Evolutionary conservation across 2,113 vertebrate species (phyloP), one percentile per base, ranked within the genome.

Genomic region (Phalacrocorax pelagicus): DNA sequence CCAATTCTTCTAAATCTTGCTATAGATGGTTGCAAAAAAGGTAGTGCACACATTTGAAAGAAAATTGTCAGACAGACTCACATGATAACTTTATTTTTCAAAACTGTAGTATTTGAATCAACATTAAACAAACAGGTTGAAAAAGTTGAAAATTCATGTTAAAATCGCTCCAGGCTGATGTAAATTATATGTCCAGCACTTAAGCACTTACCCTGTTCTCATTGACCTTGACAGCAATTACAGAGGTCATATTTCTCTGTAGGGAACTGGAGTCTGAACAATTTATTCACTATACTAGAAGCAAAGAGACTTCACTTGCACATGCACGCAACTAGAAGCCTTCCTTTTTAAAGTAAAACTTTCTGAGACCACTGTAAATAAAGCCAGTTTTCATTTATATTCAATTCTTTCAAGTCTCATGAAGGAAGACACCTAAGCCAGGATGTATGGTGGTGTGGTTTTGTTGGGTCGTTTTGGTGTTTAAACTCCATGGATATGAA

Each of bases 141-240:
- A 61, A 77, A 94, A 77, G 26, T 34, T 38, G 63, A 82, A 92
- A 93, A 90, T 62, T 83, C 27, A n/a, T 57, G 58, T 34, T 95
- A 69, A 61, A 32, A 36, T 94, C 92, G 55, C 59, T 92, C 38
- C 46, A 46, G 55, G 40, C 54, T 70, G 62, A 85, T 77, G 70
- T 93, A 94, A 93, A 82, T 95, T 58, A 26, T 49, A 79, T 51
- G 55, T 77, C 85, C 79, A 86, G 49, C 42, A 77, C 42, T 86
- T 88, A 77, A 85, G 55, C 44, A 70, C 66, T 93, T 90, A 66
- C 6, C 23, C 74, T 79, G 69, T 81, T 92, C 87, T 87, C n/a
- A 34, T 38, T 96, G 93, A 91, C 84, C 95, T 92, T 87, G 65
- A 75, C 30, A 86, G 72, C 86, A 94, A 74, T 92, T 94, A 91